Conservation (phyloP, 2,113 vertebrate species). For the Fulmarus glacialis region DNA sequence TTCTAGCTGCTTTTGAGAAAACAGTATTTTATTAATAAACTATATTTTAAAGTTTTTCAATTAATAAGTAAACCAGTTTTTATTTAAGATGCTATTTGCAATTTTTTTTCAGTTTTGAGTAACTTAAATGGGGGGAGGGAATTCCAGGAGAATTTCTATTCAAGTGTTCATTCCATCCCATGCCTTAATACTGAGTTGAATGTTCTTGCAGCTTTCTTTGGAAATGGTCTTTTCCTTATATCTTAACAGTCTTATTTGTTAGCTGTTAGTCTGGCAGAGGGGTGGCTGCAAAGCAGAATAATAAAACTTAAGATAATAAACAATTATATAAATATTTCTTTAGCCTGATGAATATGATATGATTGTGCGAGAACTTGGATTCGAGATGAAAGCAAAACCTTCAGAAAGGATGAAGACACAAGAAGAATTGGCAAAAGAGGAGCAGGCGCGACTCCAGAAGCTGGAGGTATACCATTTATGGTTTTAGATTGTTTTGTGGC, state of each 20-base stretch:
- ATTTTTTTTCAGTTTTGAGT: not conserved
- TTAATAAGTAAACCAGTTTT: not conserved
- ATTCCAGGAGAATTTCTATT: not conserved
- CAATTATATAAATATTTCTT: not conserved
- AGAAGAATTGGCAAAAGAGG: constrained; percentile 89
- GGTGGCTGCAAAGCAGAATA: not conserved
- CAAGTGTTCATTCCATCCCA: not conserved
- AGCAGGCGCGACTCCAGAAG: constrained; percentile 81
- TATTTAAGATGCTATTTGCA: not conserved
- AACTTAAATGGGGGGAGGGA: not conserved
- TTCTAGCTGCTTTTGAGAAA: not conserved
- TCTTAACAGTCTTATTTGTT: not conserved
- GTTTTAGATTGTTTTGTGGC: not conserved
- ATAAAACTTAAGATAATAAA: not conserved
- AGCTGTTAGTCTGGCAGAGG: not conserved
- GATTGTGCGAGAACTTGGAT: constrained; percentile 93
- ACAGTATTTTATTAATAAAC: not conserved
- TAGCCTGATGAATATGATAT: constrained; percentile 92
- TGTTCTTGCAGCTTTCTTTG: not conserved
- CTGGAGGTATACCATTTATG: constrained; percentile 82
- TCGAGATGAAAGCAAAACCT: constrained; percentile 96
- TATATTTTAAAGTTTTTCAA: not conserved
- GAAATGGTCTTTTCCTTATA: not conserved
- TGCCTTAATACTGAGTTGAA: not conserved
- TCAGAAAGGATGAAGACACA: constrained; percentile 90